These are phyloP conservation scores for Carterocephalus palaemon DNA, from an alignment of 2,888 invertebrate genomes.

Conservation along the genomic window DNA sequence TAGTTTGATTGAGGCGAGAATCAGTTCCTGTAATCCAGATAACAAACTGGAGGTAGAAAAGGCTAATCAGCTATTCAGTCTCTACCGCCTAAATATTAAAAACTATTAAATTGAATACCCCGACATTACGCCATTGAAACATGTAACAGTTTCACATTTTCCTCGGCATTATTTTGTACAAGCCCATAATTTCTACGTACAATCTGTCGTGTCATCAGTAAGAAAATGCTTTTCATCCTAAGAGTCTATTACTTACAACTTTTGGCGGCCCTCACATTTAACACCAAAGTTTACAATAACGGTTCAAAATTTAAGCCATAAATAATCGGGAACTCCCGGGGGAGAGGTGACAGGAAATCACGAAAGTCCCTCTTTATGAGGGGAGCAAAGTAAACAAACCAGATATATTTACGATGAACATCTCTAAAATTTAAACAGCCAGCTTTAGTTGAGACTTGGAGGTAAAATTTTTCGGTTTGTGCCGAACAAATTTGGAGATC, in stretches of 20 bases:
- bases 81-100: too few species aligned
- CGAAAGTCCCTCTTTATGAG: slow-evolving; percentile 18
- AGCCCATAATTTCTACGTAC: slow-evolving; percentile 9
- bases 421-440: slow-evolving; percentile 25
- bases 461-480: background rate
- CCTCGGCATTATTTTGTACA: slow-evolving; percentile 5
- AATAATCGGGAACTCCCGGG: slow-evolving; percentile 41
- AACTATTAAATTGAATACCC: too few species aligned
- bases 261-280: slow-evolving; percentile 21
- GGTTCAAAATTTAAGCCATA: slow-evolving; percentile 42
- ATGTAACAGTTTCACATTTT: slow-evolving; percentile 7
- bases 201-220: slow-evolving; percentile 20
- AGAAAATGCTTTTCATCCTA: slow-evolving; percentile 21
- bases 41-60: too few species aligned
- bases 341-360: slow-evolving; percentile 28
- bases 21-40: too few species aligned
- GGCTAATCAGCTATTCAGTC: too few species aligned
- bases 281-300: slow-evolving; percentile 35
- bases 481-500: slow-evolving; percentile 6
- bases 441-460: slow-evolving; percentile 7
- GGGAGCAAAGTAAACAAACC: slow-evolving; percentile 11
- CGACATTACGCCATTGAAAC: too few species aligned
- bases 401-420: slow-evolving; percentile 16
- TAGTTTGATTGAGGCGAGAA: too few species aligned
- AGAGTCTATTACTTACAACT: slow-evolving; percentile 23